Base-by-base conservation (phyloP, 1,140 invertebrate genomes). In the Pachyrhynchus sulphureomaculatus region DNA sequence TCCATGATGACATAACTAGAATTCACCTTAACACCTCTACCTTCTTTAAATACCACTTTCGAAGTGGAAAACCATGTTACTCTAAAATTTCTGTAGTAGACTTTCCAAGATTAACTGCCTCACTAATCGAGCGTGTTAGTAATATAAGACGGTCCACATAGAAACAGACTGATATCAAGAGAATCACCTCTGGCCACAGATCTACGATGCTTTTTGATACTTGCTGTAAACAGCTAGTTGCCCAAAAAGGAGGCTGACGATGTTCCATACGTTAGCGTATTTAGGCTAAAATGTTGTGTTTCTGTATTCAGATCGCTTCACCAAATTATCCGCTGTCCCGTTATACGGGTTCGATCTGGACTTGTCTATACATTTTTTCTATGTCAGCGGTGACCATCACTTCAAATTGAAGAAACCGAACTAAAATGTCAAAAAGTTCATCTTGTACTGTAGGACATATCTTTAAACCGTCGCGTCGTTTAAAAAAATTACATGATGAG, bases 301-400 rank as follows among this genome's bases (percentile, higher is more conserved):
- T 56, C 33, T 23, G 72, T 29, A 20, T 53, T 55, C 0, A 41
- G 57, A 8, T 49, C 6, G 10, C 51, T 21, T 15, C 74, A 48
- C 76, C 77, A 80, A 0, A 79, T 8, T 18, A 79, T 77, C 21
- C 68, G 41, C 63, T 78, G 75, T 68, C 48, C 20, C 37, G 10
- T 39, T 78, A 62, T 21, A 58, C 49, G 15, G 48, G 26, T 49
- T 67, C 13, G 0, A 79, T 48, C 12, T 24, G 18, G 20, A 79
- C 65, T 53, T 77, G 75, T 2, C 76, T 59, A 58, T 74, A 79
- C 74, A 78, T 78, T 67, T 77, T 76, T 26, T 56, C 61, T 15
- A 78, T 73, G 57, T 79, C 78, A 0, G 65, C 70, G 4, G 62
- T 64, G 2, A 78, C 48, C 0, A 69, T 73, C 26, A 9, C 10